Evolutionary conservation across 1,140 invertebrate genomes (phyloP), one percentile per base, ranked within the genome.

Genomic region (Colletes gigas): DNA sequence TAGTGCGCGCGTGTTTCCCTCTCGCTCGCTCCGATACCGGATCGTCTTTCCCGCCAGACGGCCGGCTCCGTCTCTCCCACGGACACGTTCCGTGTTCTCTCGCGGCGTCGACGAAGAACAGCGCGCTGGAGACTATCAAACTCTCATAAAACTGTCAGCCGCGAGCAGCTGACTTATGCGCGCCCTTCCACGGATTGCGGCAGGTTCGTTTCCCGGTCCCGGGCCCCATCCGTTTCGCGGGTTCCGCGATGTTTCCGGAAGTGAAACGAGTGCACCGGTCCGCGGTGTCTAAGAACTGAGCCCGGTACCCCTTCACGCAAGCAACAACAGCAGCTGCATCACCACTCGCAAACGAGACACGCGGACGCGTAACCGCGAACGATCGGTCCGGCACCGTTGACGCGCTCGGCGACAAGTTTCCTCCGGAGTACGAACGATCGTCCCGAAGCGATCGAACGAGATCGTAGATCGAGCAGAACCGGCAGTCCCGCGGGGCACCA

Each of bases 141-240:
- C 91, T 93, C 93, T 93, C 93, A 93, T 93, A 93, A 93, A 93
- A 93, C 93, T 93, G 93, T 93, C 93, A 93, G 90, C 90, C 91
- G 88, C 89, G 90, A 83, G 89, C 92, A 91, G 87, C 82, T 93
- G 92, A 93, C 92, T 93, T 93, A 93, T 93, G 93, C 89, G 90
- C 89, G 88, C 85, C 86, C 89, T 86, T 84, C 83, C 84, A 67
- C 67, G 59, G 63, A 12, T 60, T 67, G 73, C 78, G 71, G 44
- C 60, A 72, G 30, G 60, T 66, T 69, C 66, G 65, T 54, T 41
- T 44, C 75, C 47, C 81, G 63, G 14, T n/a, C 54, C 19, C 57
- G 65, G 57, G 62, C 50, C 62, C 41, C 44, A 52, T 60, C 39
- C 17, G 47, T 44, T 14, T 1, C 52, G 39, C n/a, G 47, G 66